A percentile compares a stretch with the other conserved stretches of the same genome.
These are phyloP conservation scores for Scrobipalpa costella DNA, from an alignment of 2,888 invertebrate genomes.

Conservation along the genomic window DNA sequence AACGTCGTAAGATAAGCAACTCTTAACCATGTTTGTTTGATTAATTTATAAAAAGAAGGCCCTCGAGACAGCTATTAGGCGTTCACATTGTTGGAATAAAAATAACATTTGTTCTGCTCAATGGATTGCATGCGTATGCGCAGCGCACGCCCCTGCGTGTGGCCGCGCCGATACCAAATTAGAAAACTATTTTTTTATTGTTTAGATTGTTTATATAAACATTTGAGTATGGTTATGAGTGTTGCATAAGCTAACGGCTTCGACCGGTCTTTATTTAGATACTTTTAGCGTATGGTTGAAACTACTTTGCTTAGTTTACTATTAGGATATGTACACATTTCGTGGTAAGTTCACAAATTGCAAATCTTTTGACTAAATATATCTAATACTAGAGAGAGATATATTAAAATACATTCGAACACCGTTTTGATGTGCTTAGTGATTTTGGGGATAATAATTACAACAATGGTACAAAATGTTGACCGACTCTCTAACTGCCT, in stretches of 20 bases:
- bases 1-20: background rate
- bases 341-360: no score
- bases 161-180: conserved; percentile 38
- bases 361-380: no score
- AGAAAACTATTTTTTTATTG: conserved; percentile 34
- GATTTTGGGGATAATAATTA: no score
- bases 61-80: conserved; percentile 37
- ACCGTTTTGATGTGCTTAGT: no score
- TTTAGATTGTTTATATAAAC: conserved; percentile 28
- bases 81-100: conserved; percentile 37
- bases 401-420: no score
- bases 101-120: conserved; percentile 36
- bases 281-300: background rate
- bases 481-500: no score
- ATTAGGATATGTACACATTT: no score
- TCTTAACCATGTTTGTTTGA: conserved; percentile 32
- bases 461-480: no score
- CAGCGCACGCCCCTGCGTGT: conserved; percentile 40
- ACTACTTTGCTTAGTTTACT: background rate
- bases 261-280: background rate
- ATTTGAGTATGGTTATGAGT: conserved; percentile 22
- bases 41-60: conserved; percentile 31
- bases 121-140: conserved; percentile 25
- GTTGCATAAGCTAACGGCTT: conserved; percentile 8
- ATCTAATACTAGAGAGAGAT: no score